Conservation (phyloP, 23 tunicate species). For the Halocynthia aurantium region DNA sequence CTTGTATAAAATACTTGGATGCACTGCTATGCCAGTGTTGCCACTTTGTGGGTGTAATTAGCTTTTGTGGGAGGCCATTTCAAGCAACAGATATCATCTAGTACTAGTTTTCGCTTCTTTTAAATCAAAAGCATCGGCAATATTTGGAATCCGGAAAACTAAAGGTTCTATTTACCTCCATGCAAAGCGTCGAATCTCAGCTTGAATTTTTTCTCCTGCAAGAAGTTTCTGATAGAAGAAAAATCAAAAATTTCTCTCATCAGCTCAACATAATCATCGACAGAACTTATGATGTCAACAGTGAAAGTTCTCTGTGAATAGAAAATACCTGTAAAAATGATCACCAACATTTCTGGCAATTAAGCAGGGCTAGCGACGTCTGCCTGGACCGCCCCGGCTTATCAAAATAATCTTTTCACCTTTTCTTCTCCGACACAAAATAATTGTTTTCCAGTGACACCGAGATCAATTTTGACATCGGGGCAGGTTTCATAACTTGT, state of each 20-base stretch:
- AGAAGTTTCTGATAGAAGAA: conserved; percentile 35
- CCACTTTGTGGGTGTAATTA: too few species aligned
- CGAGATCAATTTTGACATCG: conserved; percentile 54
- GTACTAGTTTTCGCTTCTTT: too few species aligned
- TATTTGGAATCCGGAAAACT: too few species aligned
- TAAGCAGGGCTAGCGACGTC: not conserved
- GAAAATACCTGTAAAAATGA: not conserved
- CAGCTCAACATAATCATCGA: conserved; percentile 71
- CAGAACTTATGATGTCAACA: conserved; percentile 70
- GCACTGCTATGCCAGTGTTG: too few species aligned
- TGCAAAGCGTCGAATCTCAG: conserved; percentile 85
- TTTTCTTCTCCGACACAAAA: conserved; percentile 36
- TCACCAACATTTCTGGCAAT: not conserved
- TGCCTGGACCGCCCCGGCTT: not conserved
- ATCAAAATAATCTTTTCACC: not conserved
- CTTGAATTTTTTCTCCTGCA: conserved; percentile 30
- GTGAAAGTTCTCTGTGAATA: conserved; percentile 19
- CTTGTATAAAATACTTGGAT: too few species aligned
- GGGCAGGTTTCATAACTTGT: conserved; percentile 37
- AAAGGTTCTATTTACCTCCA: conserved; percentile 22
- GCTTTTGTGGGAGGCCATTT: too few species aligned
- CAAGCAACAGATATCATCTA: too few species aligned
- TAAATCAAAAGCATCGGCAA: too few species aligned
- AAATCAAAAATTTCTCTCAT: conserved; percentile 88
- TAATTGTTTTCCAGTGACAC: conserved; percentile 32